Conservation (phyloP, 1,140 invertebrate genomes). For the Diorhabda sublineata region DNA sequence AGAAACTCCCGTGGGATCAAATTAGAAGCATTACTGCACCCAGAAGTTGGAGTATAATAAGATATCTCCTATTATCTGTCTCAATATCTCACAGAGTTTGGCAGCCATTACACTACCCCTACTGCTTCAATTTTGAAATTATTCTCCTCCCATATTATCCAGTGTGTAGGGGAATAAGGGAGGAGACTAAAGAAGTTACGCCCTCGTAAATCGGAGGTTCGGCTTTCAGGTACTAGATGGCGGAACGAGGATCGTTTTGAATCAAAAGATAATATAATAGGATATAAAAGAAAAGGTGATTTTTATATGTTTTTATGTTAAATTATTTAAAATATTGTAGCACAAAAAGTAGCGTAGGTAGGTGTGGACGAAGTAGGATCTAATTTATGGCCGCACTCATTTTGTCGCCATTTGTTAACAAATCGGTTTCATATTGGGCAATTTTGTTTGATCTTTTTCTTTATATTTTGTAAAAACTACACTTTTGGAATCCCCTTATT, state of each 20-base stretch:
- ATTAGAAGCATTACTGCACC: slow-evolving; percentile 46
- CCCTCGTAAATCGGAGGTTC: slow-evolving; percentile 20
- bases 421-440: no score
- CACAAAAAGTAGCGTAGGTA: no score
- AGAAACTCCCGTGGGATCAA: slow-evolving; percentile 43
- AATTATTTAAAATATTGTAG: no score
- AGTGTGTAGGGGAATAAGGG: slow-evolving; percentile 14
- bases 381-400: no score
- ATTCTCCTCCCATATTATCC: slow-evolving; percentile 25
- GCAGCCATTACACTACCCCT: slow-evolving; percentile 45
- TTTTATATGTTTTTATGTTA: no score
- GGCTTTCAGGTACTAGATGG: slow-evolving; percentile 18
- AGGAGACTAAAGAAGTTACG: not conserved
- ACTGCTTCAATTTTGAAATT: slow-evolving; percentile 32
- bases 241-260: not conserved
- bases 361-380: no score
- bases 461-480: no score
- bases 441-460: no score
- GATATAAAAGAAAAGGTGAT: no score
- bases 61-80: slow-evolving; percentile 47
- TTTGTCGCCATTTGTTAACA: no score
- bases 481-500: no score
- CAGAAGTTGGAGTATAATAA: slow-evolving; percentile 45
- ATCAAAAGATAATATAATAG: no score
- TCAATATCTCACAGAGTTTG: slow-evolving; percentile 41